Percentiles rank a stretch among this genome's conserved stretches.
phyloP scores from a whole-genome alignment of 2,888 invertebrate genomes.

The Anticlea derivata region DNA sequence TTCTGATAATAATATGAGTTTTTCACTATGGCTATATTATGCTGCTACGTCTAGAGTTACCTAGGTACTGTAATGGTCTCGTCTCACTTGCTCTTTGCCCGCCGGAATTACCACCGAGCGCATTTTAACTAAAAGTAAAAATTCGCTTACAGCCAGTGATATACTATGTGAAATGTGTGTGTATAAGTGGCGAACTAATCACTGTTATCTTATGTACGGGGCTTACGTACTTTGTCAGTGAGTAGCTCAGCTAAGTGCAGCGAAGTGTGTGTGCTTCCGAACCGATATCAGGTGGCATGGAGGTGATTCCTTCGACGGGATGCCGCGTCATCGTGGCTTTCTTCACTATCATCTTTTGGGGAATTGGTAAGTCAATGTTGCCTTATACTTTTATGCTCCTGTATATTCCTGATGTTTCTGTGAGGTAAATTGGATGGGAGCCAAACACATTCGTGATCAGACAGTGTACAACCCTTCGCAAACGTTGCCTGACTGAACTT shows the following conservation, averaged over 20 bases:
- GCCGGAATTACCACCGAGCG: not conserved
- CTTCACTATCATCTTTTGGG: constrained; percentile 75
- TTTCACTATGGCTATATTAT: not conserved
- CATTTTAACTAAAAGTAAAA: not conserved
- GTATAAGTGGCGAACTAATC: constrained; percentile 62
- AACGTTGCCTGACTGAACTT: constrained; percentile 28
- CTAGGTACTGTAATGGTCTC: no score
- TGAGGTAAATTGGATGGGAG: constrained; percentile 29
- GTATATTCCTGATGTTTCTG: constrained; percentile 14
- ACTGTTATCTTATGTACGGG: constrained; percentile 37
- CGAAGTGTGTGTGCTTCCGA: constrained; percentile 43
- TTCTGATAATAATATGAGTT: not conserved
- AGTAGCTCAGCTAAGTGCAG: constrained; percentile 24
- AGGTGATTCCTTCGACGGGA: constrained; percentile 63
- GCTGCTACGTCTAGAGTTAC: no score
- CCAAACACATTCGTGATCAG: constrained; percentile 34
- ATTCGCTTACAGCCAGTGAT: constrained; percentile 53
- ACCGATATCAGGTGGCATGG: constrained; percentile 66
- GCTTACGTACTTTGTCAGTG: constrained; percentile 26
- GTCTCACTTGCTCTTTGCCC: not conserved
- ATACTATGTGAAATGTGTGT: constrained; percentile 54
- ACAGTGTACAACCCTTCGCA: constrained; percentile 31
- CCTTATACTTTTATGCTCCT: not conserved
- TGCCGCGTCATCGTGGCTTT: constrained; percentile 78
- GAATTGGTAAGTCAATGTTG: constrained; percentile 66